Evolutionary conservation across 64 coral and sea anemone species (phyloP).

Genomic region (Pachyseris speciosa): DNA sequence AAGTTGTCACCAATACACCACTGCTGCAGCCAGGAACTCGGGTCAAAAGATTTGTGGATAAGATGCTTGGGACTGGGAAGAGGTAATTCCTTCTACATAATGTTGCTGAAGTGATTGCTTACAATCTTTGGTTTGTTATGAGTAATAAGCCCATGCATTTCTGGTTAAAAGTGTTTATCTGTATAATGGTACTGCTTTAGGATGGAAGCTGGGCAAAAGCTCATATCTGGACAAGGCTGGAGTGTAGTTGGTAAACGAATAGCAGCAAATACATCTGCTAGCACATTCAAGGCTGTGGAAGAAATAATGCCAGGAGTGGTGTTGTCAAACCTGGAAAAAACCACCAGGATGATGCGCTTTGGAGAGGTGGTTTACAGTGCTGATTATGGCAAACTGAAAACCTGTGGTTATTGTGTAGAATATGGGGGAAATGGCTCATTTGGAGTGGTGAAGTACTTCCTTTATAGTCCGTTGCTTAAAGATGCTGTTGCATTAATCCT

Average conservation of each 20-base stretch:
- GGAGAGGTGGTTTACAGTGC: conserved; percentile 1
- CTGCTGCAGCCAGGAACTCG: neutral
- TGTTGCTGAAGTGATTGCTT: neutral
- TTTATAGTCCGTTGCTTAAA: neutral
- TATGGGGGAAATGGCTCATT: neutral
- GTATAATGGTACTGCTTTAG: too few species aligned
- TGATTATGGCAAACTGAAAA: conserved; percentile 26
- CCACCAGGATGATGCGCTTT: neutral
- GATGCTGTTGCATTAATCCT: neutral
- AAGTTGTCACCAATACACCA: neutral
- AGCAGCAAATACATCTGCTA: neutral
- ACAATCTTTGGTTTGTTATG: too few species aligned
- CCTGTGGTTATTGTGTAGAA: conserved; percentile 31
- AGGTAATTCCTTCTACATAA: neutral
- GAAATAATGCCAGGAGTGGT: neutral
- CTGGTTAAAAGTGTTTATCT: too few species aligned
- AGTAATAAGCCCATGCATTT: too few species aligned
- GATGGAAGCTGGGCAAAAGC: too few species aligned
- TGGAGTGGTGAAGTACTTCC: conserved; percentile 1
- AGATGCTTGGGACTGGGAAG: neutral
- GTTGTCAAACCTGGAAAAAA: neutral
- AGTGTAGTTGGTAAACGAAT: conserved; percentile 2
- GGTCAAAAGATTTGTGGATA: neutral
- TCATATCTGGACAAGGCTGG: neutral
- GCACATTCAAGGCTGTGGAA: neutral